Conservation (phyloP, 2,113 vertebrate species). For the Cyrtonyx montezumae region DNA sequence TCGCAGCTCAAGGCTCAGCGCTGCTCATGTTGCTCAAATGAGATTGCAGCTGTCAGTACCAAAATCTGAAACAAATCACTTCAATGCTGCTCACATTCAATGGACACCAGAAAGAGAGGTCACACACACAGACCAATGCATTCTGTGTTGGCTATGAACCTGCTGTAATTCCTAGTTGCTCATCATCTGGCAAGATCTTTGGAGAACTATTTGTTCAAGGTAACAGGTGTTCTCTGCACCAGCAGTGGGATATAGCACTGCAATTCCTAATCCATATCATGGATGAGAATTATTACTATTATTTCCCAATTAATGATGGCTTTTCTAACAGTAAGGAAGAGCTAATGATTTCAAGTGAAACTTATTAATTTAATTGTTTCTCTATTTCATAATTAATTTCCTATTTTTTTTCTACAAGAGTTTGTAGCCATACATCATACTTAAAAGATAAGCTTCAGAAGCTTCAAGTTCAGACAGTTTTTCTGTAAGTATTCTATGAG, state of each 20-base stretch:
- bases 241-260: not conserved
- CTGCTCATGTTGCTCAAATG: not conserved
- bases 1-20: too few species aligned
- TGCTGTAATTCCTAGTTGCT: not conserved
- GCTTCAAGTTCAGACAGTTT: not conserved
- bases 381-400: not conserved
- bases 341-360: not conserved
- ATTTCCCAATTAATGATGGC: not conserved
- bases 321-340: not conserved
- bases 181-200: not conserved
- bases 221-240: not conserved
- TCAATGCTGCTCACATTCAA: not conserved
- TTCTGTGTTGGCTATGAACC: not conserved
- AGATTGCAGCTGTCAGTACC: not conserved
- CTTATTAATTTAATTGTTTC: not conserved
- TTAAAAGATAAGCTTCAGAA: not conserved
- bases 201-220: not conserved
- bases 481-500: not conserved
- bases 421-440: not conserved
- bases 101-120: not conserved
- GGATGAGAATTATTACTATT: not conserved
- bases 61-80: not conserved
- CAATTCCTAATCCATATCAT: not conserved
- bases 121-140: not conserved
- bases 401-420: not conserved